Base-by-base conservation (phyloP, 1,140 invertebrate genomes). In the Frieseomelitta varia region DNA sequence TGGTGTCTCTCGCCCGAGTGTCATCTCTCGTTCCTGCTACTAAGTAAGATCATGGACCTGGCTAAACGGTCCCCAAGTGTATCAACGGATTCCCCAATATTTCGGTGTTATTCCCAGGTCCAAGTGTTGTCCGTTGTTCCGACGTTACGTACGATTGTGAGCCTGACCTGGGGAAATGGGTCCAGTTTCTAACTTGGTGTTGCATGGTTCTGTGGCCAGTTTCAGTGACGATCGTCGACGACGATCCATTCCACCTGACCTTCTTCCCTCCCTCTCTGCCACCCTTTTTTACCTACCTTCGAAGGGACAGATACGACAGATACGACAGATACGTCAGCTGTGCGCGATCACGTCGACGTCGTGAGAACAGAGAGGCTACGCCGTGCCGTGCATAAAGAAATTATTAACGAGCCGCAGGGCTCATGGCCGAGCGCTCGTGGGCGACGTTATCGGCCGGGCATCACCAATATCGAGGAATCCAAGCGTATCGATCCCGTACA, bases 261-360 rank as follows among this genome's bases (percentile, higher is more conserved):
- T 67, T 65, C 53, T 56, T 47, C 27, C 34, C 30, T 34, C 34
- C 24, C 67, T 69, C 34, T 21, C 12, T 1, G 12, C 17, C 1
- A 47, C 34, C 15, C 79, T 47, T 47, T n/a, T 21, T 30, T 55
- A 55, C n/a, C n/a, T n/a, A 56, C 30, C 30, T 34, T 30, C 21
- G 4, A 21, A 2, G 21, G 58, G 10, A 4, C 19, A 53, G 61
- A 79, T 67, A 71, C 61, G 10, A 4, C 19, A 53, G 61, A 79
- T 67, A 71, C 61, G 10, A 4, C 19, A 53, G 61, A 79, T 67
- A 71, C 61, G 76, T 78, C 85, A 71, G 73, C 73, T 83, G 74
- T 63, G 27, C 14, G 58, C 14, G 58, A 47, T 10, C 39, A 17
- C 14, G 39, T n/a, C 15, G 12, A 34, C 11, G 4, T 53, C 39